Percentiles rank a stretch among this genome's conserved stretches.
These are phyloP conservation scores for Sternarchorhynchus goeldii DNA, from an alignment of 2,797 vertebrate species.

Conservation along the genomic window DNA sequence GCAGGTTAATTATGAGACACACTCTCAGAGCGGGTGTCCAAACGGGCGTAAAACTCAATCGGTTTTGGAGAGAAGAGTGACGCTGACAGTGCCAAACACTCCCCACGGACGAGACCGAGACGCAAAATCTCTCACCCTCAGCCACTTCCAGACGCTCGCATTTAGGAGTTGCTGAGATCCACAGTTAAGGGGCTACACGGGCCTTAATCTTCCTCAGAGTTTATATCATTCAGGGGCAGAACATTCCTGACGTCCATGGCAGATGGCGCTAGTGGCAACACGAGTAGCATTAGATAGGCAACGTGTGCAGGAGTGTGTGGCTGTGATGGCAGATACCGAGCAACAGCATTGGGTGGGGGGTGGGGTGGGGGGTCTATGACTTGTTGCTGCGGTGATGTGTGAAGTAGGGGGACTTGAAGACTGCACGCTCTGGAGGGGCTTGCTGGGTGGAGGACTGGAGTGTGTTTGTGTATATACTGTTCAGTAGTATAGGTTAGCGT, in stretches of 20 bases:
- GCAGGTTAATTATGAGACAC: not conserved
- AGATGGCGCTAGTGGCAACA: slow-evolving; percentile 15
- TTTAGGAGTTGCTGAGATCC: slow-evolving; percentile 18
- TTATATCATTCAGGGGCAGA: slow-evolving; percentile 36
- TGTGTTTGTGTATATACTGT: slow-evolving; percentile 53
- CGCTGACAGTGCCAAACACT: not conserved
- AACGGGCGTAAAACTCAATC: slow-evolving; percentile 5
- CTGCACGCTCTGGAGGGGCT: no score
- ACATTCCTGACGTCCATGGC: slow-evolving; percentile 22
- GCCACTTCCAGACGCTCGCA: not conserved
- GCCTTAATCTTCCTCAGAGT: slow-evolving; percentile 40
- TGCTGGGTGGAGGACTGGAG: slow-evolving; percentile 49
- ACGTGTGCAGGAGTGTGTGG: slow-evolving; percentile 11
- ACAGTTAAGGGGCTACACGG: slow-evolving; percentile 39
- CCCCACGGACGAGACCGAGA: slow-evolving; percentile 1
- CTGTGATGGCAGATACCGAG: slow-evolving; percentile 8
- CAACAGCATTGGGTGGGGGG: not conserved
- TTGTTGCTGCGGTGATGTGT: not conserved
- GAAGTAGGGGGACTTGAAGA: no score
- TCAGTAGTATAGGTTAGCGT: slow-evolving; percentile 60
- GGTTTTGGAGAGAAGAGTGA: not conserved
- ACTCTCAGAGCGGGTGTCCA: not conserved
- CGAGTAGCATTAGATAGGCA: slow-evolving; percentile 20
- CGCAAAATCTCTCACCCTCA: not conserved
- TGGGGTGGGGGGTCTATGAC: no score